Base-by-base conservation (phyloP, 1,140 invertebrate genomes). In the Bombus huntii region DNA sequence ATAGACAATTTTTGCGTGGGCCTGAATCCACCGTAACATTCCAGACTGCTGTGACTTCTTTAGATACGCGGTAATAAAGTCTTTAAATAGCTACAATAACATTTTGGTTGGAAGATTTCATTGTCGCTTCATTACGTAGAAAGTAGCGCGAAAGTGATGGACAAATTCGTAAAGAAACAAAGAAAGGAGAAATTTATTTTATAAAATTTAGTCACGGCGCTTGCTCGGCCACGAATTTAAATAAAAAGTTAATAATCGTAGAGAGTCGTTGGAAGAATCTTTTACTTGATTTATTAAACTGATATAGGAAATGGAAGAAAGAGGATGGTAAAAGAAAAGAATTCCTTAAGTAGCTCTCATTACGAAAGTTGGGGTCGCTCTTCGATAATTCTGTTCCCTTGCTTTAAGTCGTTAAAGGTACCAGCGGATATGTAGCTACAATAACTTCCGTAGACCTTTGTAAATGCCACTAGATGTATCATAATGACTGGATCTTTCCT, bases 391-490 rank as follows among this genome's bases (percentile, higher is more conserved):
- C 68, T 37, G 76, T 10, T 25, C 57, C 57, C 39, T 42, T 53
- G 37, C 71, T 31, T 18, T 6, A 31, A 15, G 44, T 28, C 70
- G 28, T 72, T 65, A 80, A 80, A 74, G 80, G 77, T 79, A 37
- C 8, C 4, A 4, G 6, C 6, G 62, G 59, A 42, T 28, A 59
- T 12, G 28, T 12, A 13, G 22, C 9, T 28, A 18, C 6, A 6
- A 4, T 42, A 72, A 72, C 71, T 42, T 42, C 12, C 28, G 2
- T 10, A 15, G 37, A 39, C 22, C 22, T 42, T 42, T 6, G 5
- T 15, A 25, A 5, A 44, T 80, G 73, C 80, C 62, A 80, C 70
- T 44, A 59, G 31, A 79, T 22, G 57, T 87, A 57, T 31, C 37
- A 12, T 12, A 25, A 37, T 39, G 18, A 2, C 68, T 10, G 22